These are phyloP conservation scores for Chouioia cunea DNA, from an alignment of 2,888 invertebrate genomes.

Conservation along the genomic window DNA sequence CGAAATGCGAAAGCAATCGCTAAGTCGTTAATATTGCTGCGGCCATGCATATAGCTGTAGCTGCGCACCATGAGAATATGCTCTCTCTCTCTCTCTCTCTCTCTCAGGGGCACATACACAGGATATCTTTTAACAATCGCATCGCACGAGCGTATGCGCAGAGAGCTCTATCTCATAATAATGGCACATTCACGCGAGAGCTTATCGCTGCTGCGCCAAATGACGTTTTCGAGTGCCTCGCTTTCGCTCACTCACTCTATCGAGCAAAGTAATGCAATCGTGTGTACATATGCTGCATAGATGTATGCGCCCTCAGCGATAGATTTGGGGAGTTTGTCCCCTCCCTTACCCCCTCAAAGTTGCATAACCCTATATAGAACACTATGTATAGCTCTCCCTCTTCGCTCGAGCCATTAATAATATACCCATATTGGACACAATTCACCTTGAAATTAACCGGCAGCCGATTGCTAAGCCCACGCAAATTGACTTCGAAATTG, in stretches of 20 bases:
- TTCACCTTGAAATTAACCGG: slow-evolving; percentile 70
- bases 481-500: slow-evolving; percentile 69
- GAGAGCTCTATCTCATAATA: slow-evolving; percentile 6
- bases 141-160: slow-evolving; percentile 5
- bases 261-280: slow-evolving; percentile 40
- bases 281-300: slow-evolving; percentile 43
- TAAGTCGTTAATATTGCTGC: slow-evolving; percentile 36
- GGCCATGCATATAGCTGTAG: not conserved
- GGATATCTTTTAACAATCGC: slow-evolving; percentile 42
- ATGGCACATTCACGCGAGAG: not conserved
- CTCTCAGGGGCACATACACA: not conserved
- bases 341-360: slow-evolving; percentile 55
- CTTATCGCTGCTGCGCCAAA: slow-evolving; percentile 40
- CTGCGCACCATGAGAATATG: too few relatives aligned
- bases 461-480: slow-evolving; percentile 68
- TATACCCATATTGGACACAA: slow-evolving; percentile 70
- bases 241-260: slow-evolving; percentile 16
- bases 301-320: slow-evolving; percentile 57
- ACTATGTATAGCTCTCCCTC: not conserved
- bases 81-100: too few relatives aligned
- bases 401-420: slow-evolving; percentile 65
- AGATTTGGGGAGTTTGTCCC: slow-evolving; percentile 62
- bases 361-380: not conserved
- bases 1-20: slow-evolving; percentile 36
- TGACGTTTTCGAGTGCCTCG: slow-evolving; percentile 38